These are phyloP conservation scores for Lycocorax pyrrhopterus DNA, from an alignment of 2,113 vertebrate genomes.

Conservation along the genomic window DNA sequence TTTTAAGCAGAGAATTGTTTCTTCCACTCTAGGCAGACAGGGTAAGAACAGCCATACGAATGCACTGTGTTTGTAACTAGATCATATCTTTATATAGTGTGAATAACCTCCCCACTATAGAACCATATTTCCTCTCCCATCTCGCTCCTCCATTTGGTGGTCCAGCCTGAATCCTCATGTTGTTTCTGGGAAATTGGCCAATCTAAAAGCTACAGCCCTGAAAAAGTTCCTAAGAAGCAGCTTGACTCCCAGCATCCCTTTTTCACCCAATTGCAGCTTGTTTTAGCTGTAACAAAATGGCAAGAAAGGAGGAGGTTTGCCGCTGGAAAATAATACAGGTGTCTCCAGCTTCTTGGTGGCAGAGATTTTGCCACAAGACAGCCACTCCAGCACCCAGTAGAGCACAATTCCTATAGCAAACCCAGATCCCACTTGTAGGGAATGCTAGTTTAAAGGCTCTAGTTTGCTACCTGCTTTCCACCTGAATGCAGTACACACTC, in stretches of 20 bases:
- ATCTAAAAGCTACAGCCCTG: background rate
- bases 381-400: background rate
- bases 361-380: background rate
- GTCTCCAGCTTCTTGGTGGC: background rate
- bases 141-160: background rate
- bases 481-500: background rate
- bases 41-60: background rate
- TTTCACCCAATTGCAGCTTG: background rate
- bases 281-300: background rate
- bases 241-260: background rate
- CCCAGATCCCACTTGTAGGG: background rate
- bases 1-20: background rate
- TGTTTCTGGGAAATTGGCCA: background rate
- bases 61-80: background rate
- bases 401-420: background rate
- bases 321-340: background rate
- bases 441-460: background rate
- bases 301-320: background rate
- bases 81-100: background rate
- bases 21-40: background rate
- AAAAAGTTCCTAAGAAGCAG: background rate
- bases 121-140: background rate
- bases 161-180: background rate
- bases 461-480: background rate
- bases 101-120: background rate